Evolutionary conservation across 1,140 invertebrate species (phyloP).

Genomic region (Sminthurinus signatus): DNA sequence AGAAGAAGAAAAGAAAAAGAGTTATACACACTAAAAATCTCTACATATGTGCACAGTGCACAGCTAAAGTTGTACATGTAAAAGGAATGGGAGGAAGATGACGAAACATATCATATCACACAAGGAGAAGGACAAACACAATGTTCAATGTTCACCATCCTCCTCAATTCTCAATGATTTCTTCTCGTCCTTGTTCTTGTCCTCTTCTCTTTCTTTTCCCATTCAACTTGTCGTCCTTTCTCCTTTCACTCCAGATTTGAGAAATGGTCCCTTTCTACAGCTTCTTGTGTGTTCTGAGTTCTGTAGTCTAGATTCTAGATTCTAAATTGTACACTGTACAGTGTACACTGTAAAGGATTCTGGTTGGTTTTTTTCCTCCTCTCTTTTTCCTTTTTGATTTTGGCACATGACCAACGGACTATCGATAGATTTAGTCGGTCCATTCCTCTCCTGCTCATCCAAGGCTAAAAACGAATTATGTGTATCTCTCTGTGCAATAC

Average conservation of each 20-base stretch:
- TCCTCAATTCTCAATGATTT: neutral
- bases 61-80: no score
- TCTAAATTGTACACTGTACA: no score
- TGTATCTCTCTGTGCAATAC: no score
- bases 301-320: neutral
- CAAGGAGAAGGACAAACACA: no score
- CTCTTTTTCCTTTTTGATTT: neutral
- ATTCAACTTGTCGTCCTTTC: neutral
- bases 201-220: neutral
- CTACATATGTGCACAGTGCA: no score
- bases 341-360: neutral
- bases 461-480: no score
- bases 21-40: no score
- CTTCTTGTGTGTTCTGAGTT: neutral
- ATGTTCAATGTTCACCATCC: no score
- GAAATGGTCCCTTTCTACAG: constrained; percentile 4
- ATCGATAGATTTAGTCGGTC: neutral
- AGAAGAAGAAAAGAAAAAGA: no score
- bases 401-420: neutral
- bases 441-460: no score
- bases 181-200: neutral
- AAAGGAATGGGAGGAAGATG: no score
- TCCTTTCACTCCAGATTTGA: constrained; percentile 11
- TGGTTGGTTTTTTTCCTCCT: neutral
- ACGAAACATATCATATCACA: no score